Evolutionary conservation across 2,113 vertebrate genomes (phyloP).

Genomic region (Amphiprion percula): DNA sequence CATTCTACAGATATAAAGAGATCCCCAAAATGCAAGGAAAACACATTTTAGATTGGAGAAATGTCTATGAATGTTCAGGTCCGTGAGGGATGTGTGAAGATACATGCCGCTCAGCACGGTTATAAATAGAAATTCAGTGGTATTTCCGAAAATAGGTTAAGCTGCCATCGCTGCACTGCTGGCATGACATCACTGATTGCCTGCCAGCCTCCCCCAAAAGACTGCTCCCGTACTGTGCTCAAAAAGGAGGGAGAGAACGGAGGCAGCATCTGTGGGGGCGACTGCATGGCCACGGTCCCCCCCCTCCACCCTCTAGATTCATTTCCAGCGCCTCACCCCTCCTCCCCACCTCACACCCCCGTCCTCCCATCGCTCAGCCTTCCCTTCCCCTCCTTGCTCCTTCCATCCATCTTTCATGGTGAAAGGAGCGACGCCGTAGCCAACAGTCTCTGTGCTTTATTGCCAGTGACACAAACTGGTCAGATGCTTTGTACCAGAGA

Average conservation of each 20-base stretch:
- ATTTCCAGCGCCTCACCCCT: conserved; percentile 41
- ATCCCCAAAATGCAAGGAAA: conserved; percentile 28
- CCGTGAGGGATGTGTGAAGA: conserved; percentile 77
- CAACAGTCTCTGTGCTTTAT: conserved; percentile 68
- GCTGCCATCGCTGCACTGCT: conserved; percentile 86
- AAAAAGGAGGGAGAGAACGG: conserved; percentile 41
- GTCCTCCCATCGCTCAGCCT: conserved; percentile 55
- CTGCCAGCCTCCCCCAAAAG: conserved; percentile 81
- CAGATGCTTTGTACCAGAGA: conserved; percentile 62
- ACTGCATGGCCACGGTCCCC: conserved; percentile 48
- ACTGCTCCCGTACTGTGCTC: conserved; percentile 70
- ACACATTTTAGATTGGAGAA: conserved; percentile 48
- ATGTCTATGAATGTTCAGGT: conserved; percentile 70
- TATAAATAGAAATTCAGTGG: conserved; percentile 87
- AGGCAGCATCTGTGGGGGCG: conserved; percentile 71
- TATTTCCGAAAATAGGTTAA: conserved; percentile 90
- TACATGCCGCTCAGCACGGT: conserved; percentile 80
- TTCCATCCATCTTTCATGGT: conserved; percentile 59
- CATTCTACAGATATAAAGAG: conserved; percentile 25
- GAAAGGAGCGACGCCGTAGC: conserved; percentile 49
- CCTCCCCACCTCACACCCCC: conserved; percentile 23
- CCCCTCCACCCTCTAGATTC: not conserved
- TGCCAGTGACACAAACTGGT: conserved; percentile 68
- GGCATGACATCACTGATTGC: conserved; percentile 86
- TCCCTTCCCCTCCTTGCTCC: conserved; percentile 41